Base-by-base conservation (phyloP, 2,888 invertebrate genomes). In the Syritta pipiens region DNA sequence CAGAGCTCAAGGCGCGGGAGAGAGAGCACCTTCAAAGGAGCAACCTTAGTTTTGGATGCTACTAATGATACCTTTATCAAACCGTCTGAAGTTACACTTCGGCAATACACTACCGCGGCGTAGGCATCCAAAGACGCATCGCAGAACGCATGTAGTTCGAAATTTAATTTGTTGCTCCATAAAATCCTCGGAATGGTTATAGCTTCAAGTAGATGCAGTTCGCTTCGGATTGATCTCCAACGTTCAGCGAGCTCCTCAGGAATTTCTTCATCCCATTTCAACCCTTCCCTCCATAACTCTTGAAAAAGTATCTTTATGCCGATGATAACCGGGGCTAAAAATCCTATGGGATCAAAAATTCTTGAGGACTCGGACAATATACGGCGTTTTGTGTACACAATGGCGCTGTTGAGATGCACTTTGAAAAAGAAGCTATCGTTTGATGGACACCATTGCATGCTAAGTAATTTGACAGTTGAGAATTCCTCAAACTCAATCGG, bases 101-200 rank as follows among this genome's bases (percentile, higher is more conserved):
- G n/a, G n/a, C n/a, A n/a, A n/a, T n/a, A n/a, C n/a, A n/a, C 42
- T 3, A 49, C 68, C 17, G 68, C 30, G n/a, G 68, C 68, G 17
- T 67, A 55, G 7, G 67, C 55, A 44, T 59, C 59, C 4, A 57
- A 26, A 4, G 68, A 62, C 2, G 62, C 62, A 42, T 59, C 59
- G 22, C 59, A 68, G 37, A 62, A 62, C 4, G 62, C 62, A 7
- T 62, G 62, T 14, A 62, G 6, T 28, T 62, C 59, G 24, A 19
- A 32, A 9, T 51, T 24, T 3, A 4, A 0, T 9, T 59, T 68
- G 10, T 57, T 28, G 4, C 12, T 32, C 57, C 40, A 57, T 14
- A 57, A 10, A 12, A 42, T 20, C 5, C 49, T 48, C 17, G 5
- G 48, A 14, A 68, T 40, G 1, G 1, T 17, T 19, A 68, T 17